A percentile compares a stretch with the other conserved stretches of the same genome.
phyloP scores from a whole-genome alignment of 2,113 vertebrate species.

The Salminus brasiliensis region DNA sequence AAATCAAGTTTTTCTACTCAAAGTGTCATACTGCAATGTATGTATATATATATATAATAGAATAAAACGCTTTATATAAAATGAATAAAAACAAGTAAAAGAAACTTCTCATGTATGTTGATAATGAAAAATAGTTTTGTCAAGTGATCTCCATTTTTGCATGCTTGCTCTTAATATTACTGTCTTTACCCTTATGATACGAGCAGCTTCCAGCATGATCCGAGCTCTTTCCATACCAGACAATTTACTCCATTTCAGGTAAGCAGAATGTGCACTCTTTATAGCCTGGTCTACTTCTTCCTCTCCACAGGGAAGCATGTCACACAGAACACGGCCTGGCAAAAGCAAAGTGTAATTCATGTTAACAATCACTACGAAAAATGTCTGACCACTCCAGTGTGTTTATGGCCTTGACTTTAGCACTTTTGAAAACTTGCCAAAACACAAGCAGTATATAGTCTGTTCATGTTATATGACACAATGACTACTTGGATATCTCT shows the following conservation, averaged over 20 bases:
- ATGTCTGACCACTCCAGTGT: background rate
- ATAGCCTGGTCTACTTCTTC: constrained; percentile 89
- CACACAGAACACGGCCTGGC: constrained; percentile 85
- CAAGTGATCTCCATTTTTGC: too few relatives aligned
- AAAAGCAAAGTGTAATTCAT: background rate
- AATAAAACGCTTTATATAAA: too few relatives aligned
- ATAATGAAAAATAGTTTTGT: too few relatives aligned
- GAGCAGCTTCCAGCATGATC: constrained; percentile 90
- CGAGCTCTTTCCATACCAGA: constrained; percentile 87
- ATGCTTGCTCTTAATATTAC: background rate
- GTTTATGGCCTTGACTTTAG: background rate
- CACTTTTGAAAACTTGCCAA: background rate
- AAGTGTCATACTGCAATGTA: too few relatives aligned
- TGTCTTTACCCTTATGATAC: constrained; percentile 86
- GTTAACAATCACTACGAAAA: background rate
- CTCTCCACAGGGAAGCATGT: constrained; percentile 82
- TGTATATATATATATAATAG: too few relatives aligned
- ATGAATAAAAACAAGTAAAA: too few relatives aligned
- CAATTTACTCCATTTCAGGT: constrained; percentile 85
- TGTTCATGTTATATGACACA: background rate
- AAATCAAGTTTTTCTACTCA: too few relatives aligned
- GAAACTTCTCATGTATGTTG: too few relatives aligned
- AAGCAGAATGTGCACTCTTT: constrained; percentile 85
- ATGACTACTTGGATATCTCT: background rate
- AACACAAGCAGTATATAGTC: background rate